phyloP scores from a whole-genome alignment of 53 echinoderm and acorn worm species.

The Zoroaster sp. region DNA sequence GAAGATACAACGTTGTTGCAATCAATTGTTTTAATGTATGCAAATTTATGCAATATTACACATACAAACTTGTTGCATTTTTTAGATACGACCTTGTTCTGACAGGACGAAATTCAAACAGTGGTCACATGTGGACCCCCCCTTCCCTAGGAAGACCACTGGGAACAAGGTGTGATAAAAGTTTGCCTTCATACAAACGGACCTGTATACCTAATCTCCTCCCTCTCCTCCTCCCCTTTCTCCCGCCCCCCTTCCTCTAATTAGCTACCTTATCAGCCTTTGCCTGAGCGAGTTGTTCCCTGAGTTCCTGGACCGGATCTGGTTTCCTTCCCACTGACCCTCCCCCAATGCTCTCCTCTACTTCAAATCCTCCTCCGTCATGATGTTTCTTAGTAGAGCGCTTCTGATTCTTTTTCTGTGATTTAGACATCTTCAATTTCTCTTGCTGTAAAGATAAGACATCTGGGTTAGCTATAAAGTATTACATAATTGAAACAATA shows the following conservation, averaged over 20 bases:
- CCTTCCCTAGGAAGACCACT: too few relatives aligned
- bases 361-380: background rate
- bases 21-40: too few relatives aligned
- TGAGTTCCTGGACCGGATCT: slow-evolving; percentile 4
- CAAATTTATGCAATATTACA: too few relatives aligned
- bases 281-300: slow-evolving; percentile 18
- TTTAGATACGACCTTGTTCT: too few relatives aligned
- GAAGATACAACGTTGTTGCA: too few relatives aligned
- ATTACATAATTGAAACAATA: too few relatives aligned
- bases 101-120: background rate
- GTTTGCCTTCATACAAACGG: background rate
- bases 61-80: too few relatives aligned
- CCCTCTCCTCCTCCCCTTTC: too few relatives aligned
- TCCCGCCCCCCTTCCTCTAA: background rate
- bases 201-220: too few relatives aligned
- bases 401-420: slow-evolving; percentile 43
- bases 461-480: too few relatives aligned
- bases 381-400: slow-evolving; percentile 1
- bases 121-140: too few relatives aligned
- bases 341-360: slow-evolving; percentile 6
- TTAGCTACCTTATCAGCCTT: background rate
- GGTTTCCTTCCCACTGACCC: background rate
- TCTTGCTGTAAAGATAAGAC: background rate
- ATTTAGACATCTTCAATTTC: slow-evolving; percentile 1
- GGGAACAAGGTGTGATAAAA: too few relatives aligned